Evolutionary conservation across 2,113 vertebrate species (phyloP), one percentile per base, ranked within the genome.

Genomic region (Otus sunia): DNA sequence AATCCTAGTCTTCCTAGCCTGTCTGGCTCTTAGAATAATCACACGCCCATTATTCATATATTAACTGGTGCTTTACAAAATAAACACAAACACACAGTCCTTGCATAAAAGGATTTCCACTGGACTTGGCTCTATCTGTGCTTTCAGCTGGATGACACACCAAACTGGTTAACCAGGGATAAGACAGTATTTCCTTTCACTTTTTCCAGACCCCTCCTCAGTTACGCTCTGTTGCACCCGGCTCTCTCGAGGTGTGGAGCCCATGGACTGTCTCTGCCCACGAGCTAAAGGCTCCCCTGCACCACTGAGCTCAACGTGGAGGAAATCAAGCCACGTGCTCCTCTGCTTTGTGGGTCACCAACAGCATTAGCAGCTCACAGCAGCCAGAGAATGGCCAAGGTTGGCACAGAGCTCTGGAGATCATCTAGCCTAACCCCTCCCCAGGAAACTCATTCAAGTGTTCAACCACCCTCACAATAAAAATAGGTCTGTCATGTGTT

Each of bases 21-120:
- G 66, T 17, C 52, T 85, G 56, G 30, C 66, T 96, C 86, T 80
- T 91, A 87, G 91, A 79, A 36, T 34, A 90, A 82, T 80, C 68
- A 90, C 62, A 45, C 4, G 2, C 69, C 67, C 80, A 39, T 85
- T 85, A 94, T 39, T 75, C 85, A 64, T 22, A 0, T 22, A 77
- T 67, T 90, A 95, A 68, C 87, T 81, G 34, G 8, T 43, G 47
- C 47, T 86, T 92, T 39, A 67, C 53, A 85, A 68, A 82, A 76
- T 12, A 87, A 53, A 81, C 22, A 72, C 26, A 68, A 66, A 82
- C 67, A 39, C 66, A 63, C 16, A 39, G 74, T 23, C 69, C 56
- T 56, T 12, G 37, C 64, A 43, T 7, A 36, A 53, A 55, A 78
- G 56, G 52, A 19, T 81, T 84, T 92, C 56, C 63, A 11, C 34